Base-by-base conservation (phyloP, 1,140 invertebrate genomes). In the Heliconius himera region DNA sequence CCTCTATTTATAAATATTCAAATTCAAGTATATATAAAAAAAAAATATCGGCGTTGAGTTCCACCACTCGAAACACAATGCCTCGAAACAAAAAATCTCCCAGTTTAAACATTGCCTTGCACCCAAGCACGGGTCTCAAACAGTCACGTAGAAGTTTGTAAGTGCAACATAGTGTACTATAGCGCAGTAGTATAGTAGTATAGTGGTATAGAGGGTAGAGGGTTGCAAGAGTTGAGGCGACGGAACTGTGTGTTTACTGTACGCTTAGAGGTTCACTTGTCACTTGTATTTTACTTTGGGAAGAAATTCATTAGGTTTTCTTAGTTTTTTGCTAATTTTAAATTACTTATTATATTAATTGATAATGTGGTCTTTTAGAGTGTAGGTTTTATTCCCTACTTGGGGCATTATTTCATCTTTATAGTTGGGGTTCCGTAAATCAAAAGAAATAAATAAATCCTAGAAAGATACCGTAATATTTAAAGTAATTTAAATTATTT, bases 81-180 rank as follows among this genome's bases (percentile, higher is more conserved):
- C 33, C 4, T 33, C 33, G 4, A 33, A 33, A 33, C 0, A 56
- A n/a, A 54, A 56, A 56, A n/a, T 56, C 22, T 29, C 22, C 20
- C 73, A 51, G 36, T 75, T 54, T 29, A 38, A 29, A 66, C 9
- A 5, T 8, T 38, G 18, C 79, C 36, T 73, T 20, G 49, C 16
- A 22, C 41, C 51, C 56, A 73, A 80, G 79, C n/a, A 76, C 74
- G 16, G 54, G 54, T 56, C 54, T 56, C 54, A 56, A 56, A 56
- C 54, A 80, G 74, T 80, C 74, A 76, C 79, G 79, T 76, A 73
- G 74, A 76, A 80, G 74, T 80, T 80, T 76, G 74, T 71, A 73
- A 76, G 79, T 80, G 79, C 70, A 76, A 56, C 54, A 20, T 54
- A 56, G 54, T 56, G 54, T 56, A 56, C n/a, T 56, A 56, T 56